Base-by-base conservation (phyloP, 1,140 invertebrate species). In the Contarinia nasturtii region DNA sequence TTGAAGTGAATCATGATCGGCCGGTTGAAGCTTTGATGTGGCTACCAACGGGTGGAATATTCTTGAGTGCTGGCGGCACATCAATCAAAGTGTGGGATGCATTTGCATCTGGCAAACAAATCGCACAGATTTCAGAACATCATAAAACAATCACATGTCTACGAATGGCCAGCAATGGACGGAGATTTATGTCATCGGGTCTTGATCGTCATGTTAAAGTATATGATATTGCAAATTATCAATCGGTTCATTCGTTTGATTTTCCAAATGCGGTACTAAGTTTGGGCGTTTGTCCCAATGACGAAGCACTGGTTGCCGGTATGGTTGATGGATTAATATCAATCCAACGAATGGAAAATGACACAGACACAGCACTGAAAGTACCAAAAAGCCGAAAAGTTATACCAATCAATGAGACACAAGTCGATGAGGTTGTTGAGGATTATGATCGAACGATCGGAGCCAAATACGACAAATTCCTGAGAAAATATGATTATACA, bases 171-270 rank as follows among this genome's bases (percentile, higher is more conserved):
- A 83, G 78, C 19, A 78, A 88, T 58, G 81, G 80, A 20, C 79
- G 76, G 48, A 73, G 86, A 55, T 67, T 98, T 34, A 58, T 97
- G 51, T 94, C 91, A 8, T 88, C 80, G 7, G 91, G 88, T 2
- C 67, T 97, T 40, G 94, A 98, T 59, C 76, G 85, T 53, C 88
- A 95, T 68, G 81, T 97, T 0, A 96, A 96, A 71, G 79, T 97
- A 52, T 95, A 93, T 66, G 86, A 96, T 61, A 71, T 88, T 42
- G 73, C 76, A 46, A 82, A 79, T 1, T 95, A 90, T 59, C 82
- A 88, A 68, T 73, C 81, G 2, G 79, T 95, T 11, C 86, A 95
- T 55, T 86, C 85, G 12, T 69, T 95, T 19, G 82, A 86, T 58
- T 94, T 87, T 64, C 81, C 91, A 7, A 93, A 91, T 69, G 76